Evolutionary conservation across 2,113 vertebrate genomes (phyloP), one percentile per base, ranked within the genome.

Genomic region (Pseudopodoces humilis): DNA sequence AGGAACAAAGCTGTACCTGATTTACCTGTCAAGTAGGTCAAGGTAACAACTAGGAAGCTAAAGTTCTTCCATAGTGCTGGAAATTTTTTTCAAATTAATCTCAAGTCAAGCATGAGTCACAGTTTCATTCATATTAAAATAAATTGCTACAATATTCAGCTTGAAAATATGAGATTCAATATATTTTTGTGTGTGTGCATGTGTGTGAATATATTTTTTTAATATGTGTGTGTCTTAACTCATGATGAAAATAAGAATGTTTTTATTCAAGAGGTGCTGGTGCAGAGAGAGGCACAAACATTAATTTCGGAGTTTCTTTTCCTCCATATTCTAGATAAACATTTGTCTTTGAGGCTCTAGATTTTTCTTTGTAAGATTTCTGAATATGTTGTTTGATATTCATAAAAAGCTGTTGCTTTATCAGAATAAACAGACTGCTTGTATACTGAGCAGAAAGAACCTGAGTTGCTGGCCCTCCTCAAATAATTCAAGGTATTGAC

Each of bases 21-120:
- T 84, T 95, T 86, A 76, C 86, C 50, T 93, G 60, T 83, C 85
- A 95, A 7, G 39, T 83, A 59, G 69, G 86, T 95, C 94, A 97
- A 92, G 60, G 14, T 58, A 71, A 62, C 37, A 94, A 71, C 41
- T 55, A 49, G 59, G 46, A 88, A 37, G 75, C 69, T 37, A 33
- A 11, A n/a, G 23, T 86, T 8, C 13, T 96, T 81, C 69, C 70
- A 78, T 11, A 2, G 3, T 47, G 18, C 28, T 44, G 46, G 22
- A 74, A 58, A 20, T 23, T 86, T 91, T 78, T 96, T 64, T 37
- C 62, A 79, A 88, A 93, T 60, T 81, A 83, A 75, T 50, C 37
- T 71, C 30, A 52, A 92, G 28, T 64, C 24, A 89, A 71, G 68
- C 14, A 28, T 16, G 53, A 88, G 60, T 75, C 12, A 5, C 24